Base-by-base conservation (phyloP, 1,140 invertebrate genomes). In the Parasteatoda tepidariorum region DNA sequence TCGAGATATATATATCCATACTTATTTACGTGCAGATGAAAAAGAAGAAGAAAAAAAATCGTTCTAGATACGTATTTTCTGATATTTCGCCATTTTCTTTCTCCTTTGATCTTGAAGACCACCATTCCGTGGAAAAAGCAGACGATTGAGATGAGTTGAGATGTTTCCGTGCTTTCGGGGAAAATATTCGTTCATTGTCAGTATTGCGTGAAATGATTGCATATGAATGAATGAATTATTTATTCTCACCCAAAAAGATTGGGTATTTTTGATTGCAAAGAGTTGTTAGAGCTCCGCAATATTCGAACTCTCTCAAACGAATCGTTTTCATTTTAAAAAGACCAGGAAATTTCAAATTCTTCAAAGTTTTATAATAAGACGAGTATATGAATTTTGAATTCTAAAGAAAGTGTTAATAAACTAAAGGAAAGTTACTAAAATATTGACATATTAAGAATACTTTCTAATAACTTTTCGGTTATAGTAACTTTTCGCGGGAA, bases 161-260 rank as follows among this genome's bases (percentile, higher is more conserved):
- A 31, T 68, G 66, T 5, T 26, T 30, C 26, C 28, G 22, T n/a
- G n/a, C 31, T 41, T 30, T 30, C 31, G 41, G 38, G n/a, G 33
- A 55, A 71, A 28, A 31, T 76, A 18, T 62, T 48, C 33, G 6
- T 18, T 59, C 26, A 41, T 61, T 64, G 34, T 54, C 61, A 34
- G 31, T 31, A 64, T 76, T 76, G 59, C 59, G 57, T 48, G 74
- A 76, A 76, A 76, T 64, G 74, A 76, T 64, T 76, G 74, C 59
- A 64, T 76, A 34, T 62, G 59, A 76, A 76, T 33, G 59, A 74
- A 74, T 74, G 71, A 76, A 76, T 76, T 38, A 76, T 64, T 62
- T 76, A 76, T 76, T 31, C 18, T 48, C 18, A 48, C 18, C 38
- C 38, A 48, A 48, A 64, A 64, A 64, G 26, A 33, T 26, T 11